These are phyloP conservation scores for Luperina nickerlii DNA, from an alignment of 2,888 invertebrate species.

Conservation along the genomic window DNA sequence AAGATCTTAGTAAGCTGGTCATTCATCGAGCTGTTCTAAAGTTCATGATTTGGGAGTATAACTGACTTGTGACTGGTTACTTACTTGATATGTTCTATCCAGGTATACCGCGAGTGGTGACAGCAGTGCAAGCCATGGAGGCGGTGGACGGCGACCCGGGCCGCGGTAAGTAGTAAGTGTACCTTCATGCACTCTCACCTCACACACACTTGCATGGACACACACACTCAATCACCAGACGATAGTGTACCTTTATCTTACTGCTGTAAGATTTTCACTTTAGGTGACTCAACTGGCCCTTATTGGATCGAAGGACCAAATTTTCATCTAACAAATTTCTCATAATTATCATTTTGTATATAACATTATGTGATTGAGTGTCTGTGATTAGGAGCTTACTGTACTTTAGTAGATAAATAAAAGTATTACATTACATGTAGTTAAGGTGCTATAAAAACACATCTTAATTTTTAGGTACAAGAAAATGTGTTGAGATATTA, in stretches of 20 bases:
- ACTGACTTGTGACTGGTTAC: background rate
- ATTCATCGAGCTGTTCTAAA: no score
- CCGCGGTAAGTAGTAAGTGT: constrained; percentile 96
- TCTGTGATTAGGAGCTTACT: constrained; percentile 52
- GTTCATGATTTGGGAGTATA: background rate
- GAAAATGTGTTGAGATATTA: constrained; percentile 6
- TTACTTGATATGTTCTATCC: constrained; percentile 55
- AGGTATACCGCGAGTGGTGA: constrained; percentile 95
- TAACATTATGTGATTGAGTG: constrained; percentile 45
- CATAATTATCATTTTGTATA: background rate
- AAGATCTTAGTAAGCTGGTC: background rate
- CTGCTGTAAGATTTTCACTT: background rate
- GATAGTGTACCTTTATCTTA: background rate
- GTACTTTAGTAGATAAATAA: constrained; percentile 45
- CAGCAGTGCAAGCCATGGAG: constrained; percentile 92
- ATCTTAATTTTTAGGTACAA: background rate
- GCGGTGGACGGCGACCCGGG: constrained; percentile 91
- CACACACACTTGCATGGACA: constrained; percentile 78
- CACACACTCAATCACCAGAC: constrained; percentile 69
- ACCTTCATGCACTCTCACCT: constrained; percentile 89
- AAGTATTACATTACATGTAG: background rate
- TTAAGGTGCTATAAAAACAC: background rate
- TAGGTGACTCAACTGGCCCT: background rate
- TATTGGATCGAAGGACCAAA: constrained; percentile 4
- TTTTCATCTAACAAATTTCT: background rate